Evolutionary conservation across 1,140 invertebrate species (phyloP), one percentile per base, ranked within the genome.

Genomic region (Harpegnathos saltator): DNA sequence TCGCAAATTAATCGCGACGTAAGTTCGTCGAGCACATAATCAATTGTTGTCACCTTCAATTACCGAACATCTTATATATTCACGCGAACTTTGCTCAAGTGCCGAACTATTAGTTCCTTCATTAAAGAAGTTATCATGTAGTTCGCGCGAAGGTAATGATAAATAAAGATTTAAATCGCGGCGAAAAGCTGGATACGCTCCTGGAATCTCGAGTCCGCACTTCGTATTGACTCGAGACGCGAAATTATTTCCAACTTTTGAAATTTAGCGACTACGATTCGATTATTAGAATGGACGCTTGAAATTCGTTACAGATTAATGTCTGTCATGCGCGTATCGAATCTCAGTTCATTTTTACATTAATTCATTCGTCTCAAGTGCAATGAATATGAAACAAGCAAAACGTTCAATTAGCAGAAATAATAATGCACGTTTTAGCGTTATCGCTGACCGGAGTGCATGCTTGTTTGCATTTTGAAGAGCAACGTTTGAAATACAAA

Each of bases 401-500:
- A 7, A 71, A 71, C 65, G 24, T 59, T 80, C 33, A 80, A 80
- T 80, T 80, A 71, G 48, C 65, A 71, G 54, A 19, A 80, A 80
- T 65, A 69, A 69, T 58, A 66, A 59, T 24, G 33, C 56, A 15
- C 44, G 58, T 52, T 78, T 78, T 80, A 33, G 12, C 24, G 4
- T 14, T 69, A 17, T n/a, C 12, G n/a, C 7, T 12, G 11, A 56
- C 3, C 17, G 19, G n/a, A 1, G 14, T 48, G 14, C 12, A 26
- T 24, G 17, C 4, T 14, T 68, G 52, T 56, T n/a, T 68, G 33
- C 63, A 38, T 65, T 65, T 4, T 48, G 38, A 15, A 38, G 24
- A 12, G 24, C n/a, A 19, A 0, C 48, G 33, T 59, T 44, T 52
- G 52, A 44, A 71, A 44, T 78, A 44, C 26, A 78, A 69, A 80